A percentile compares a stretch with the other conserved stretches of the same genome.
phyloP scores from a whole-genome alignment of 2,888 invertebrate species.

The Philereme transversata region DNA sequence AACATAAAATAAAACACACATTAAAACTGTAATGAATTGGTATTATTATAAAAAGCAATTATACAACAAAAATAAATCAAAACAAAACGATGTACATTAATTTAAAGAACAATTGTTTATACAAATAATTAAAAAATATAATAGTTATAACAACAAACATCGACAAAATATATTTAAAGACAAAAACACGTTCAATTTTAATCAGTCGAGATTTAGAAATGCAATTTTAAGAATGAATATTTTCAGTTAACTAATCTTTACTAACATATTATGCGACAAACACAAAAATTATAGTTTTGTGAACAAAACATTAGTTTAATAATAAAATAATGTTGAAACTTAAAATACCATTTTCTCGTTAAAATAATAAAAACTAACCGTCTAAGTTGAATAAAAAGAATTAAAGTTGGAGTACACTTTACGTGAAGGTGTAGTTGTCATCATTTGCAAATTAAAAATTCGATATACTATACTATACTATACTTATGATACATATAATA shows the following conservation, averaged over 20 bases:
- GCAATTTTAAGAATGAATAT: constrained; percentile 80
- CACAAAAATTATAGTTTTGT: constrained; percentile 48
- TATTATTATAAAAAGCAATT: constrained; percentile 90
- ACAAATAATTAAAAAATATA: constrained; percentile 87
- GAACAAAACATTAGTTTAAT: constrained; percentile 45
- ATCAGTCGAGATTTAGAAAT: constrained; percentile 82
- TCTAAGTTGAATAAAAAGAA: constrained; percentile 50
- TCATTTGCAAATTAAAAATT: constrained; percentile 74
- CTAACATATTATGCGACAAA: constrained; percentile 79
- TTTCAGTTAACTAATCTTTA: constrained; percentile 65
- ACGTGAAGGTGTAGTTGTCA: constrained; percentile 73
- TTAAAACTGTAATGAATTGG: constrained; percentile 89
- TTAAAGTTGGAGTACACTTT: constrained; percentile 52
- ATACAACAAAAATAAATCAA: constrained; percentile 90
- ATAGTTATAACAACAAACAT: constrained; percentile 86
- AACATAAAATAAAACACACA: constrained; percentile 84
- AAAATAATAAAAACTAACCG: constrained; percentile 61
- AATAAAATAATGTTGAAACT: constrained; percentile 56
- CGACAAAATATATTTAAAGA: constrained; percentile 84
- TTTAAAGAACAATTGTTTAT: constrained; percentile 90
- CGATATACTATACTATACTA: constrained; percentile 76
- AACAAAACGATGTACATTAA: constrained; percentile 91
- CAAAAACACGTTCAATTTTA: constrained; percentile 81
- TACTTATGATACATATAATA: constrained; percentile 82
- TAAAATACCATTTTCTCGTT: constrained; percentile 65